Base-by-base conservation (phyloP, 2,888 invertebrate genomes). In the Apotomis capreana region DNA sequence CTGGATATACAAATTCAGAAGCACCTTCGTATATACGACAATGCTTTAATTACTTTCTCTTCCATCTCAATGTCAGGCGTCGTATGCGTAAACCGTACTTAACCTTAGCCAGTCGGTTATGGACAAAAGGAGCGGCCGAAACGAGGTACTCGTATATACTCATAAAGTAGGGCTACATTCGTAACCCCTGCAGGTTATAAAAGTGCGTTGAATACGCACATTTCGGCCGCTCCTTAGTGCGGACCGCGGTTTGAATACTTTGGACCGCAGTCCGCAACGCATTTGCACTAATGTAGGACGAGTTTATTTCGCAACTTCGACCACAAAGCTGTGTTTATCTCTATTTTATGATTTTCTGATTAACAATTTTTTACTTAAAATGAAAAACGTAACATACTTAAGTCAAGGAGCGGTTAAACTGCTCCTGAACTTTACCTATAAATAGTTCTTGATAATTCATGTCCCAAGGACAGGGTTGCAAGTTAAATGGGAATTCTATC, bases 61-160 rank as follows among this genome's bases (percentile, higher is more conserved):
- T 26, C 26, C 26, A 26, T 26, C 26, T 26, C 26, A 26, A 26
- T 26, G 26, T 26, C 26, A 40, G 40, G 40, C 6, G 40, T 40
- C 6, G 40, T 40, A 40, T 40, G 40, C 40, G 40, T 40, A 6
- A 40, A 6, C 26, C 26, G 6, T 44, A 40, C 55, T 40, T 64
- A 46, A 10, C 37, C 44, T 65, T 12, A 58, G 37, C 37, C 44
- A 12, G 55, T 40, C 6, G 57, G 65, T 10, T 65, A 65, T 83
- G 77, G 78, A 73, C 71, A 76, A 74, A 76, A 80, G 80, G 78
- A 79, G 79, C 79, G 82, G 78, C 77, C 76, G 40, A 12, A n/a
- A 44, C 40, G 9, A 15, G 6, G 4, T 55, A 12, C 40, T 26
- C 26, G 26, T 26, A 26, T 26, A 12, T 51, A n/a, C 51, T 13